Evolutionary conservation across 2,113 vertebrate species (phyloP).

Genomic region (Callipepla squamata): DNA sequence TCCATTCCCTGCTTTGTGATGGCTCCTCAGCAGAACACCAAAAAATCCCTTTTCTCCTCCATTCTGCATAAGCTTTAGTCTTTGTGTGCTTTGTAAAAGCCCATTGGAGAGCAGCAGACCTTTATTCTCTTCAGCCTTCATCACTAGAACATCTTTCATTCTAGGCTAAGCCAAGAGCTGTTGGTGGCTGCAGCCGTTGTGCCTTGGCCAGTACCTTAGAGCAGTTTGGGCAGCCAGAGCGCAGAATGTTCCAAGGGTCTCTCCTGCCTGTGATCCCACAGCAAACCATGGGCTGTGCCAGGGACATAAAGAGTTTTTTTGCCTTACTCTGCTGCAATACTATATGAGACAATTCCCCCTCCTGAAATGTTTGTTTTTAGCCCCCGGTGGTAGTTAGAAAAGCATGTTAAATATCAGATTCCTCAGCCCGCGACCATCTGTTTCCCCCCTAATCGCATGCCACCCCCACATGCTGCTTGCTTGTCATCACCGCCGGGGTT

Average conservation of each 20-base stretch:
- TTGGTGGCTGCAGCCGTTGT: not conserved
- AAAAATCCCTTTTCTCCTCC: not conserved
- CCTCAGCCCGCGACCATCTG: constrained; percentile 28
- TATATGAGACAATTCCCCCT: not conserved
- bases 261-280: rapidly evolving
- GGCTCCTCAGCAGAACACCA: not conserved
- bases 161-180: not conserved
- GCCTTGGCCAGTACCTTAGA: not conserved
- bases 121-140: not conserved
- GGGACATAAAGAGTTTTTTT: not conserved
- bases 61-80: not conserved
- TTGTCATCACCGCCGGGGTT: not conserved
- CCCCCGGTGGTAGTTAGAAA: not conserved
- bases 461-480: not conserved
- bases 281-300: not conserved
- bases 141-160: not conserved
- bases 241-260: rapidly evolving
- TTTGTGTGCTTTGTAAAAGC: not conserved
- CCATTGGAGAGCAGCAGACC: not conserved
- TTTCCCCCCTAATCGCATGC: not conserved
- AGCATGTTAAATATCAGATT: constrained; percentile 16
- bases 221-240: rapidly evolving
- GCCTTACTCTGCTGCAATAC: not conserved
- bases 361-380: constrained; percentile 30
- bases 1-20: not conserved